A percentile compares a stretch with the other conserved stretches of the same genome.
phyloP scores from a whole-genome alignment of 2,888 invertebrate species.

The Erebia palarica region DNA sequence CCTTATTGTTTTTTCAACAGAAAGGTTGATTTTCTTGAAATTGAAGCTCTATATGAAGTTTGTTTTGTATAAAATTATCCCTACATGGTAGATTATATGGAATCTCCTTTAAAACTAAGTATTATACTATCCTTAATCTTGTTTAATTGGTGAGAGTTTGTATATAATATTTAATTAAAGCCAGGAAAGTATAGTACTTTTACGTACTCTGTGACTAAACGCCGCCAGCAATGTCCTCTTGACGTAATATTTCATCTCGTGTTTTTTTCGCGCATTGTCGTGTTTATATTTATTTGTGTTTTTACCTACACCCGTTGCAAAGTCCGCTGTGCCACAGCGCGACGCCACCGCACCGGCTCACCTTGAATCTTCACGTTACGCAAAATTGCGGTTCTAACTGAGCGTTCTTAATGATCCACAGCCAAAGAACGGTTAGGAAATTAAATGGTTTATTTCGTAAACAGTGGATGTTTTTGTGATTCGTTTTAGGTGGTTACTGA shows the following conservation, averaged over 20 bases:
- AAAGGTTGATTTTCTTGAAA: no score
- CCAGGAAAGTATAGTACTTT: no score
- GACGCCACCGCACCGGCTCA: slow-evolving; percentile 64
- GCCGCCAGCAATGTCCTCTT: slow-evolving; percentile 5
- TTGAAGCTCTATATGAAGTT: no score
- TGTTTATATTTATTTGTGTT: slow-evolving; percentile 10
- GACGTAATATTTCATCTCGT: slow-evolving; percentile 10
- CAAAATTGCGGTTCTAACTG: slow-evolving; percentile 54
- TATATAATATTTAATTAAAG: slow-evolving; percentile 14
- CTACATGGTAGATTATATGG: no score
- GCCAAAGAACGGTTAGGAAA: slow-evolving; percentile 43
- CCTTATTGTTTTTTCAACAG: no score
- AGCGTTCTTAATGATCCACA: slow-evolving; percentile 44
- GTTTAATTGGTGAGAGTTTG: slow-evolving; percentile 13
- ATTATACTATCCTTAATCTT: no score
- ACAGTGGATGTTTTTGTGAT: slow-evolving; percentile 28
- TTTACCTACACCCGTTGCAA: slow-evolving; percentile 29
- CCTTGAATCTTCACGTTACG: slow-evolving; percentile 72
- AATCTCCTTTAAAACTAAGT: no score
- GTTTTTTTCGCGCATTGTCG: slow-evolving; percentile 13
- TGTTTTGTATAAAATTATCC: no score
- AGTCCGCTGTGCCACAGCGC: slow-evolving; percentile 44
- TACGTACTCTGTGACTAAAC: not conserved
- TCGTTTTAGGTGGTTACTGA: slow-evolving; percentile 23
- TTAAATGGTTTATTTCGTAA: slow-evolving; percentile 45